These are phyloP conservation scores for Stegastes partitus DNA, from an alignment of 2,113 vertebrate genomes.

Conservation along the genomic window DNA sequence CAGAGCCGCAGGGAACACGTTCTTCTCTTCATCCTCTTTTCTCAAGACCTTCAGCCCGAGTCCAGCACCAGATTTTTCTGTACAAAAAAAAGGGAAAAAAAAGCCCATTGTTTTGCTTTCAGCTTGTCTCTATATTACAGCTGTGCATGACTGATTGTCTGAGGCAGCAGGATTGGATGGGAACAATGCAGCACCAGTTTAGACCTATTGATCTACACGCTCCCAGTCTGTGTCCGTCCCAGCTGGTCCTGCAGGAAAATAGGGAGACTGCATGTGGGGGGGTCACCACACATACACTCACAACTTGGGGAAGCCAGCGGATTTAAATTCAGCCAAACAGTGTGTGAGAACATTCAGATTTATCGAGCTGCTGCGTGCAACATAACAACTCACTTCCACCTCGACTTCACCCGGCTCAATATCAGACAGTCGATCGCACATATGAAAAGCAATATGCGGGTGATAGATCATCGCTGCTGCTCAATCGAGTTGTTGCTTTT, in stretches of 20 bases:
- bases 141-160: slow-evolving; percentile 85
- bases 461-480: slow-evolving; percentile 44
- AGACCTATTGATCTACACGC: slow-evolving; percentile 77
- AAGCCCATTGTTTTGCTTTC: slow-evolving; percentile 64
- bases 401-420: slow-evolving; percentile 30
- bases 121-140: slow-evolving; percentile 73
- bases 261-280: slow-evolving; percentile 12
- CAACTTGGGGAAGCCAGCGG: slow-evolving; percentile 6
- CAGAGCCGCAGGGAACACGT: slow-evolving; percentile 45
- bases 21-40: slow-evolving; percentile 71
- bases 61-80: slow-evolving; percentile 38
- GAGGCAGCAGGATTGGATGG: slow-evolving; percentile 56
- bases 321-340: slow-evolving; percentile 26
- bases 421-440: slow-evolving; percentile 4
- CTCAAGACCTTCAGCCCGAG: slow-evolving; percentile 55
- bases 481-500: slow-evolving; percentile 40
- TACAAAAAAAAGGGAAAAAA: slow-evolving; percentile 25
- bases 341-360: slow-evolving; percentile 43
- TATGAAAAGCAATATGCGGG: slow-evolving; percentile 47
- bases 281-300: slow-evolving; percentile 10
- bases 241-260: slow-evolving; percentile 70
- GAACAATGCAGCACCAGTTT: slow-evolving; percentile 75
- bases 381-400: slow-evolving; percentile 20
- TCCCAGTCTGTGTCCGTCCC: slow-evolving; percentile 66
- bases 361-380: slow-evolving; percentile 6